Conservation (phyloP, 2,797 vertebrate genomes). For the Sebastes cheni region DNA sequence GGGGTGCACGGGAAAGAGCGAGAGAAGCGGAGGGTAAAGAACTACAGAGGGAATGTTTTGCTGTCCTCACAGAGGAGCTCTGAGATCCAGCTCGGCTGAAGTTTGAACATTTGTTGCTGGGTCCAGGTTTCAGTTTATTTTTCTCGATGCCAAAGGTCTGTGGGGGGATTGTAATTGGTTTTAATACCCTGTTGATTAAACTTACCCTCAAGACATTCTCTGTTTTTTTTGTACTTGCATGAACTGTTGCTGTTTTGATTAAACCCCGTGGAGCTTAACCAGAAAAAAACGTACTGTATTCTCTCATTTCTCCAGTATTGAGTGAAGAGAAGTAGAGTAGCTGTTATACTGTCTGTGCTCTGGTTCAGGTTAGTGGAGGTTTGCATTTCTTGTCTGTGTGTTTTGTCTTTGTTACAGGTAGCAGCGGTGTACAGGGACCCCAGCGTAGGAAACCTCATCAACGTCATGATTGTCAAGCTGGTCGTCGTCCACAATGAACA, state of each 20-base stretch:
- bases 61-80: slow-evolving; percentile 37
- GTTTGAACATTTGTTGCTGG: slow-evolving; percentile 46
- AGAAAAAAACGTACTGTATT: neutral
- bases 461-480: slow-evolving; percentile 94
- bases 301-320: neutral
- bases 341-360: neutral
- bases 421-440: slow-evolving; percentile 95
- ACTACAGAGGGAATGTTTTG: slow-evolving; percentile 48
- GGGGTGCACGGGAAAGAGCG: slow-evolving; percentile 40
- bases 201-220: slow-evolving; percentile 34
- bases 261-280: slow-evolving; percentile 21
- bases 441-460: slow-evolving; percentile 97
- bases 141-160: slow-evolving; percentile 13
- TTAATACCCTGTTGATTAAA: slow-evolving; percentile 66
- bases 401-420: slow-evolving; percentile 87
- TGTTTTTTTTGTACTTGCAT: slow-evolving; percentile 25
- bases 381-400: slow-evolving; percentile 74
- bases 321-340: neutral
- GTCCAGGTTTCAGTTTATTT: slow-evolving; percentile 34
- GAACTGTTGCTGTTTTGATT: slow-evolving; percentile 50
- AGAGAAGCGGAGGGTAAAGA: slow-evolving; percentile 16
- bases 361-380: slow-evolving; percentile 58
- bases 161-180: slow-evolving; percentile 46
- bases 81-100: slow-evolving; percentile 24
- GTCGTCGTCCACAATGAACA: slow-evolving; percentile 93